Evolutionary conservation across 2,797 vertebrate species (phyloP).

Genomic region (Lithobates pipiens): DNA sequence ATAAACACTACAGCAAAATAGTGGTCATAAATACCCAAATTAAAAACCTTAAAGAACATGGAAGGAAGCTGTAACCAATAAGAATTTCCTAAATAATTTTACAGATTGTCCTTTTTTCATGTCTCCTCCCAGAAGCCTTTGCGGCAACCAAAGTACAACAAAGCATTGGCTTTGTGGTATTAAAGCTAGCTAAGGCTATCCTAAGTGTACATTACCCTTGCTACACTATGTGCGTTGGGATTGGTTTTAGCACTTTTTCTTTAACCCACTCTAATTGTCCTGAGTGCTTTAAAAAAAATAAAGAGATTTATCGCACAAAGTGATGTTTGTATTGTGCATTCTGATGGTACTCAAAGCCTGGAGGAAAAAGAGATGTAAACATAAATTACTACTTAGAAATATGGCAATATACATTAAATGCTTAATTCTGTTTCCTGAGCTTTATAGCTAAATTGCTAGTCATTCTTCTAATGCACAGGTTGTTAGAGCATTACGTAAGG

Average conservation of each 20-base stretch:
- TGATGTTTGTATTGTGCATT: slow-evolving; percentile 42
- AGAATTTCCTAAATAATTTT: background rate
- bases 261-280: slow-evolving; percentile 33
- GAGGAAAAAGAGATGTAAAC: slow-evolving; percentile 50
- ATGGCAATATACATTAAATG: slow-evolving; percentile 61
- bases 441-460: slow-evolving; percentile 60
- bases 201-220: slow-evolving; percentile 12
- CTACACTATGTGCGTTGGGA: background rate
- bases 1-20: no score
- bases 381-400: slow-evolving; percentile 60
- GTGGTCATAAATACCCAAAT: no score
- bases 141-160: background rate
- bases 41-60: no score
- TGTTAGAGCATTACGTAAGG: slow-evolving; percentile 60
- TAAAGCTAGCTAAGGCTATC: background rate
- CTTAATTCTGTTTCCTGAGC: slow-evolving; percentile 62
- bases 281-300: slow-evolving; percentile 42
- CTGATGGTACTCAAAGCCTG: slow-evolving; percentile 30
- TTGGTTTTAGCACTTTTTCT: slow-evolving; percentile 29
- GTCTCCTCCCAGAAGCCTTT: background rate
- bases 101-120: background rate
- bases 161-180: background rate
- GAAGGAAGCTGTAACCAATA: background rate
- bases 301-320: slow-evolving; percentile 42
- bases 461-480: slow-evolving; percentile 61